phyloP scores from a whole-genome alignment of 2,797 vertebrate species.

The Hydrolagus colliei region DNA sequence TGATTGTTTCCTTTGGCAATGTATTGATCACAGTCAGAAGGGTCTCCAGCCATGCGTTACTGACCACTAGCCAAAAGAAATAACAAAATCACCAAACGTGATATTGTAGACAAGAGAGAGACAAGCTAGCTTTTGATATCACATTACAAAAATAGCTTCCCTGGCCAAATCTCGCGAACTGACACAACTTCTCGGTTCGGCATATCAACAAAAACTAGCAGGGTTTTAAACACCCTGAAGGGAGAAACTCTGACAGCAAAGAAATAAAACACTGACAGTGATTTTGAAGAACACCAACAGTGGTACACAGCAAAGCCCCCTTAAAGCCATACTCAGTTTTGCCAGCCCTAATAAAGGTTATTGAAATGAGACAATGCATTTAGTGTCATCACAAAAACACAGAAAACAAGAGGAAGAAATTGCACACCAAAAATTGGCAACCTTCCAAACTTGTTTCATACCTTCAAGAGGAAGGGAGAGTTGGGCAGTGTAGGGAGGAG shows the following conservation, averaged over 20 bases:
- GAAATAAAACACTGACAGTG: not conserved
- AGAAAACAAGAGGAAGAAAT: too few species aligned
- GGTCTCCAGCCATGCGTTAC: slow-evolving; percentile 87
- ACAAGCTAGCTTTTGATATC: not conserved
- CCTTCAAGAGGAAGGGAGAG: too few species aligned
- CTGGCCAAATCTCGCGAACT: not conserved
- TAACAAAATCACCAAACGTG: not conserved
- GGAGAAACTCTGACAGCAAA: not conserved
- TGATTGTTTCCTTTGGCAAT: slow-evolving; percentile 83
- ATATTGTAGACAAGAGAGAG: not conserved
- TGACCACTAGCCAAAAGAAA: slow-evolving; percentile 67
- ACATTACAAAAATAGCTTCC: not conserved
- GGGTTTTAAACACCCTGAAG: not conserved
- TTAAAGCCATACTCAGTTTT: not conserved
- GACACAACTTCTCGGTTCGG: not conserved
- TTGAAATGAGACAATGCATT: not conserved
- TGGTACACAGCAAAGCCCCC: not conserved
- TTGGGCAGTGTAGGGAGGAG: too few species aligned
- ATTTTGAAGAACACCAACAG: not conserved
- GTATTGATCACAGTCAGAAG: slow-evolving; percentile 77
- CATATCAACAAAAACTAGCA: not conserved
- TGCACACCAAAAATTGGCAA: too few species aligned
- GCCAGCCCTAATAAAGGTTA: not conserved
- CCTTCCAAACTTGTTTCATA: too few species aligned
- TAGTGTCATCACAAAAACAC: not conserved